phyloP scores from a whole-genome alignment of 2,888 invertebrate genomes.

The Pardosa pseudoannulata region DNA sequence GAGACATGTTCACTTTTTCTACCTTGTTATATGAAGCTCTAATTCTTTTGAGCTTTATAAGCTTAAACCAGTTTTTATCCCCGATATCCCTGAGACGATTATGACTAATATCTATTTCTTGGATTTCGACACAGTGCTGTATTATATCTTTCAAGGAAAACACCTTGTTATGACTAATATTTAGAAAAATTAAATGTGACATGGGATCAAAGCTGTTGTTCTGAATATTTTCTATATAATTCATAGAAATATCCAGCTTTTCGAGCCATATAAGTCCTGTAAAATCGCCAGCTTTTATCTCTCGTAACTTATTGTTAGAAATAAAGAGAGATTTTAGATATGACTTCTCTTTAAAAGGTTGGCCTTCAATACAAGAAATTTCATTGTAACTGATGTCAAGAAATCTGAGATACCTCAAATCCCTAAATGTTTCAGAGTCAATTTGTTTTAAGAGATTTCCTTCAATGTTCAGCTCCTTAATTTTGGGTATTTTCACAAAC shows the following conservation, averaged over 20 bases:
- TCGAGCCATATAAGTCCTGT: neutral
- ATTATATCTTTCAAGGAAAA: neutral
- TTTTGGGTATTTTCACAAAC: neutral
- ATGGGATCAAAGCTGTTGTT: conserved; percentile 1
- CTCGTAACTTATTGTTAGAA: neutral
- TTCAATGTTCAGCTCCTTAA: too few species aligned
- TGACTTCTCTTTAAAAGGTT: neutral
- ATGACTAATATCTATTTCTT: neutral
- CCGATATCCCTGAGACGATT: neutral
- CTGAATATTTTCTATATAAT: neutral
- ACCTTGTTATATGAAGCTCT: neutral
- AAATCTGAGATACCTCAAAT: conserved; percentile 45
- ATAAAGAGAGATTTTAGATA: neutral
- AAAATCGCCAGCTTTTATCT: neutral
- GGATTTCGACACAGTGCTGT: neutral
- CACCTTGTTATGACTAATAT: conserved; percentile 24
- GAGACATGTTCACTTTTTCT: neutral
- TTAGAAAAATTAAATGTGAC: conserved; percentile 48
- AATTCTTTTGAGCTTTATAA: neutral
- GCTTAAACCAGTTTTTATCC: neutral
- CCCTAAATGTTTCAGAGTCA: neutral
- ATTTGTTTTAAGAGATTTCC: neutral
- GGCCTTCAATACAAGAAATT: neutral
- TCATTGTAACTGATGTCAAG: conserved; percentile 81
- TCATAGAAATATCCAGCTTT: neutral